Conservation (phyloP, 2,113 vertebrate genomes). For the Pristiophorus japonicus region DNA sequence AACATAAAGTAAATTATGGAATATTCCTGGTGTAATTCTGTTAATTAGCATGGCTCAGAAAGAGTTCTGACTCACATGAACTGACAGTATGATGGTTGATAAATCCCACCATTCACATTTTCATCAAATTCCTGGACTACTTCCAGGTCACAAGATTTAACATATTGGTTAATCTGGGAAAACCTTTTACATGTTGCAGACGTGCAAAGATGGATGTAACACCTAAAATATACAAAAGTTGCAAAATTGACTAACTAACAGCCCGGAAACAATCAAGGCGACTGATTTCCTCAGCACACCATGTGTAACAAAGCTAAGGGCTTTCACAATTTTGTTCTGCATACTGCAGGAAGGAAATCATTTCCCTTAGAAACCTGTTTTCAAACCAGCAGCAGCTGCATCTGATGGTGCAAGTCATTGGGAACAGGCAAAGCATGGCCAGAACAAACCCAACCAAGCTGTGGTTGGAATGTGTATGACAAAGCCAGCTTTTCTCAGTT, state of each 20-base stretch:
- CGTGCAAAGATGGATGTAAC: neutral
- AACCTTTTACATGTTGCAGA: neutral
- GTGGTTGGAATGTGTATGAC: neutral
- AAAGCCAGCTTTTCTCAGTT: neutral
- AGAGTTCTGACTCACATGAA: too few relatives aligned
- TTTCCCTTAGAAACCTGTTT: neutral
- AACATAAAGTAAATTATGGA: too few relatives aligned
- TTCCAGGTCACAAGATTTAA: neutral
- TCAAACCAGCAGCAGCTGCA: neutral
- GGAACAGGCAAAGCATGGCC: neutral
- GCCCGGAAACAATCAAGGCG: neutral
- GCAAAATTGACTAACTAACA: neutral
- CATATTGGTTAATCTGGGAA: neutral
- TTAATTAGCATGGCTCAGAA: too few relatives aligned
- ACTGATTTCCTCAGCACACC: neutral
- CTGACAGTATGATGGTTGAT: too few relatives aligned
- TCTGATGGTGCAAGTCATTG: neutral
- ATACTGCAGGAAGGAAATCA: constrained; percentile 17
- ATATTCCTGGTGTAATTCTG: too few relatives aligned
- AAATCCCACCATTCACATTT: neutral
- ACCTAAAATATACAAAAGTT: neutral
- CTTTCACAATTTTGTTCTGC: constrained; percentile 23
- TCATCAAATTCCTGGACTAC: neutral
- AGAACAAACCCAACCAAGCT: constrained; percentile 15
- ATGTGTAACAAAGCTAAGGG: neutral